Base-by-base conservation (phyloP, 2,888 invertebrate species). In the Frankliniella intonsa region DNA sequence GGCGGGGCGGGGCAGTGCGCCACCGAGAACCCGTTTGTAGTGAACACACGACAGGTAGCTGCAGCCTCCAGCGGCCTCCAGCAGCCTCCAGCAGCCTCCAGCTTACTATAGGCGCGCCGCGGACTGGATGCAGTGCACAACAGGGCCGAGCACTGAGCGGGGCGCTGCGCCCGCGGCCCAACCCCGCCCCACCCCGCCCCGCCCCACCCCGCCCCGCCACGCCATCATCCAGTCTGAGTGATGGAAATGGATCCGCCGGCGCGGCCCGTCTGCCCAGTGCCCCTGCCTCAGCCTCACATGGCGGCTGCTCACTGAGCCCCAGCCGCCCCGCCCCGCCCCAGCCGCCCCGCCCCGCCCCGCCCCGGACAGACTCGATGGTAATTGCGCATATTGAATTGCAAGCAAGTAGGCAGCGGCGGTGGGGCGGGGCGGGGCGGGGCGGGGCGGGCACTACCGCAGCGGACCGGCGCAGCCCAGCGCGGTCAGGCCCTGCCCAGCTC, bases 381-480 rank as follows among this genome's bases (percentile, higher is more conserved):
- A 76, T 76, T 76, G 69, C 69, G 69, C 69, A 76, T 76, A 76
- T 76, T 76, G 69, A 76, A 76, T 76, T 76, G 69, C 69, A 76
- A 76, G 69, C 55, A 55, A 19, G 17, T 14, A 55, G 55, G 38
- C 38, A 38, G 38, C 38, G 38, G 38, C 5, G 38, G 38, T 5
- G 38, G 38, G 3, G 2, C 38, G 17, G 19, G 19, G 55, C 14
- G 17, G 19, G 19, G 14, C 55, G 55, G 17, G 55, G 55, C 19
- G 55, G 17, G 19, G 55, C 19, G 55, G 55, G 55, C 38, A 38
- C 38, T 38, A 38, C 38, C 38, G 38, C 38, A 38, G 38, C 38
- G 38, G 38, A 38, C 5, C 38, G 38, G 38, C 38, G 38, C 38
- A 38, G 38, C 38, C 38, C 38, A 5, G 3, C 38, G 38, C 38